phyloP scores from a whole-genome alignment of 2,113 vertebrate species.

The Monopterus albus region DNA sequence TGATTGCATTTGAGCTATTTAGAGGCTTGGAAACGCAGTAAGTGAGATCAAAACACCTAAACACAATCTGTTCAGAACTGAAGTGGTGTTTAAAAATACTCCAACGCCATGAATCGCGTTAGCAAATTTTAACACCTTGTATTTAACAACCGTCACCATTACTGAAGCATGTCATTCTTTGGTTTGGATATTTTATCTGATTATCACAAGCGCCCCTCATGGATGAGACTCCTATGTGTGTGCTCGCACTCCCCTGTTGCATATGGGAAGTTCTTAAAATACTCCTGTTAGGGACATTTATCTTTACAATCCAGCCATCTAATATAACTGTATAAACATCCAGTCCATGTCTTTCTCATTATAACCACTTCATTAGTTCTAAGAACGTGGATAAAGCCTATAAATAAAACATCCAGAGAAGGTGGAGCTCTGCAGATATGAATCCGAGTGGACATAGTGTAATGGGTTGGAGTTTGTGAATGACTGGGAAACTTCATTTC shows the following conservation, averaged over 20 bases:
- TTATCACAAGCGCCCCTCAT: too few relatives aligned
- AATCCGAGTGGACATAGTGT: conserved; percentile 34
- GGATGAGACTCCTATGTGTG: too few relatives aligned
- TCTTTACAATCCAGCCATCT: conserved; percentile 55
- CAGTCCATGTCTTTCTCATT: conserved; percentile 57
- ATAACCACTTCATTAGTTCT: conserved; percentile 52
- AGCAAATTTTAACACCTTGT: conserved; percentile 31
- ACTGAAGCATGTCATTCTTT: conserved; percentile 7
- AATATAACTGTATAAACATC: conserved; percentile 60
- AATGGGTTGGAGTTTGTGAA: conserved; percentile 15
- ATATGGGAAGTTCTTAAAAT: conserved; percentile 40
- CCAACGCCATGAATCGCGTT: conserved; percentile 11
- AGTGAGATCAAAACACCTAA: conserved; percentile 16
- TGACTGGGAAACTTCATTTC: conserved; percentile 7
- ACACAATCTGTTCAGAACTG: conserved; percentile 29
- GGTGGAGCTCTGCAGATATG: conserved; percentile 33
- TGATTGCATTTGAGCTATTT: conserved; percentile 25
- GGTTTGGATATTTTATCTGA: conserved; percentile 40
- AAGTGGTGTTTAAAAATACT: neutral
- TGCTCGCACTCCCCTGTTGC: too few relatives aligned
- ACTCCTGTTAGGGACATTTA: conserved; percentile 38
- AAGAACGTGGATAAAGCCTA: conserved; percentile 40
- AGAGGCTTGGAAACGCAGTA: conserved; percentile 7
- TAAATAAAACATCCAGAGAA: conserved; percentile 19
- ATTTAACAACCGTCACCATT: conserved; percentile 29